Conservation (phyloP, 2,888 invertebrate genomes). For the Allophyes oxyacanthae region DNA sequence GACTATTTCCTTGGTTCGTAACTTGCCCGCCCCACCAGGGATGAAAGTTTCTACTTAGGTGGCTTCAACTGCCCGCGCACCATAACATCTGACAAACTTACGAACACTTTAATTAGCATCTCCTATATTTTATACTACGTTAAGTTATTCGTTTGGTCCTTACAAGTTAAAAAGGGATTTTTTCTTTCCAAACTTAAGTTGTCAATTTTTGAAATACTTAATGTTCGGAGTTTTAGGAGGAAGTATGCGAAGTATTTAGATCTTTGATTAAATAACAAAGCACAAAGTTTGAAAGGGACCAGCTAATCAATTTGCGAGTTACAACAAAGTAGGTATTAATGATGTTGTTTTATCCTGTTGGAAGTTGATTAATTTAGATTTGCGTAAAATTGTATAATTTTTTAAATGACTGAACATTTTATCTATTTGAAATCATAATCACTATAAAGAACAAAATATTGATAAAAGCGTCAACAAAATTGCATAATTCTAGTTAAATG, state of each 20-base stretch:
- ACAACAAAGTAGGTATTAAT: slow-evolving; percentile 53
- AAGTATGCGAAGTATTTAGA: slow-evolving; percentile 64
- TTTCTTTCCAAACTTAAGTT: slow-evolving; percentile 32
- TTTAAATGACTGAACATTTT: slow-evolving; percentile 7
- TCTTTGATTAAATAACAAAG: slow-evolving; percentile 59
- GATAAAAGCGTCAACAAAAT: no score
- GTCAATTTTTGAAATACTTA: slow-evolving; percentile 46
- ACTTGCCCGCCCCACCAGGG: slow-evolving; percentile 64
- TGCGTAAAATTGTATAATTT: slow-evolving; percentile 24
- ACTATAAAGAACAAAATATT: no score
- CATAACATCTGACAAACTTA: slow-evolving; percentile 71
- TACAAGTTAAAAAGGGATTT: slow-evolving; percentile 26
- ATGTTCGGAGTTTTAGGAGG: slow-evolving; percentile 53
- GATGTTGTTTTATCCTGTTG: slow-evolving; percentile 42
- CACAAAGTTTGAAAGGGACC: slow-evolving; percentile 51
- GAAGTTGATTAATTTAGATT: slow-evolving; percentile 48
- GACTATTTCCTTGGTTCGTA: slow-evolving; percentile 65
- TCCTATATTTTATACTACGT: slow-evolving; percentile 44
- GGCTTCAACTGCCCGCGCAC: slow-evolving; percentile 65
- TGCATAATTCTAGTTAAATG: no score
- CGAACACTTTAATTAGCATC: slow-evolving; percentile 80
- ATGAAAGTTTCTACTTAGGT: slow-evolving; percentile 73
- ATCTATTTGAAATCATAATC: background rate
- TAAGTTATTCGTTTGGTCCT: slow-evolving; percentile 37
- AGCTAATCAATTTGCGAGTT: slow-evolving; percentile 52